These are phyloP conservation scores for Erythrolamprus reginae DNA, from an alignment of 2,113 vertebrate genomes.

Conservation along the genomic window DNA sequence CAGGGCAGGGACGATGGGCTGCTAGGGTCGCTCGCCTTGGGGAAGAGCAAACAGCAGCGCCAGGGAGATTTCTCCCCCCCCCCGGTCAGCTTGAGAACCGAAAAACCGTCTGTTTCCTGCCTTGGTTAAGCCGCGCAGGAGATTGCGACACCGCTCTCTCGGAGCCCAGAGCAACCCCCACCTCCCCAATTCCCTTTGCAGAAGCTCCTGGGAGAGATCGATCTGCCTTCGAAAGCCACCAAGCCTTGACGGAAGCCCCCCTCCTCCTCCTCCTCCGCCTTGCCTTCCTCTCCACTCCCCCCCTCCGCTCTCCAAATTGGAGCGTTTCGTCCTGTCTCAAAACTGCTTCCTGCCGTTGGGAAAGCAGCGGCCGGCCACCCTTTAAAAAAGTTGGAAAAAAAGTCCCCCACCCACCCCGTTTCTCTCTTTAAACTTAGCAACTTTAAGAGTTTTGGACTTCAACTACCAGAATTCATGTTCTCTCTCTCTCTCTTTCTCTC, in stretches of 20 bases:
- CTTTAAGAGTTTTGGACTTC: too few relatives aligned
- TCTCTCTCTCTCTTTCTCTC: too few relatives aligned
- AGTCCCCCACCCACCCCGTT: not conserved
- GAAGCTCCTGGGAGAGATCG: not conserved
- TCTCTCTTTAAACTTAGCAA: too few relatives aligned
- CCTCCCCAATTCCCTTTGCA: not conserved
- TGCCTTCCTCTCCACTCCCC: not conserved
- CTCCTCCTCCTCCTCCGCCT: not conserved
- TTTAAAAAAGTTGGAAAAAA: not conserved
- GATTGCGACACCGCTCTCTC: too few relatives aligned
- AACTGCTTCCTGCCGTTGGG: not conserved
- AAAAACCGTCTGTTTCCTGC: not conserved
- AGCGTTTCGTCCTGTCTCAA: not conserved
- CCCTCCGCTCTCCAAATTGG: not conserved
- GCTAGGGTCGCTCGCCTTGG: not conserved
- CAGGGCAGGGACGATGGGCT: not conserved
- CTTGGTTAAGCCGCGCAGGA: not conserved
- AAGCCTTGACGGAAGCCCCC: not conserved
- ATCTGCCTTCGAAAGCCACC: too few relatives aligned
- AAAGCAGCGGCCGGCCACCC: not conserved
- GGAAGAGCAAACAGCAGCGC: not conserved
- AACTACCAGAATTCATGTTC: too few relatives aligned
- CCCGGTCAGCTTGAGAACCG: not conserved
- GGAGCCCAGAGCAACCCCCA: too few relatives aligned
- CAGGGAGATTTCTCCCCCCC: not conserved